Evolutionary conservation across 2,113 vertebrate species (phyloP).

Genomic region (Gila orcuttii): DNA sequence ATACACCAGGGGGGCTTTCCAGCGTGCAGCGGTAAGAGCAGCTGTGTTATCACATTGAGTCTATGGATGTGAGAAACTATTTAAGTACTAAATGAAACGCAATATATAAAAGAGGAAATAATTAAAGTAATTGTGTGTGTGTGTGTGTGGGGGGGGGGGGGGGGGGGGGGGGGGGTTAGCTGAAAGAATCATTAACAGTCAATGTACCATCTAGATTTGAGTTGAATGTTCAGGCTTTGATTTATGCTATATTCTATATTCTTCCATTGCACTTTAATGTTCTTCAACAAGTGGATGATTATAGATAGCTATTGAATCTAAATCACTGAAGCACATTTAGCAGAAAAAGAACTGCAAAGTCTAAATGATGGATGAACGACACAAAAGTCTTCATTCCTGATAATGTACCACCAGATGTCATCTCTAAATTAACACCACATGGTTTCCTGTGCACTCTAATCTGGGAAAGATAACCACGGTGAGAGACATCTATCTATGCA

Average conservation of each 20-base stretch:
- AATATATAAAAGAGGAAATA: background rate
- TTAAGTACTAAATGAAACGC: background rate
- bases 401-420: constrained; percentile 19
- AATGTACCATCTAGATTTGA: background rate
- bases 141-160: too few species aligned
- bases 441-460: background rate
- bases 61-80: background rate
- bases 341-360: background rate
- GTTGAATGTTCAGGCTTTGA: constrained; percentile 17
- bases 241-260: background rate
- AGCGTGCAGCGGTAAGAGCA: constrained; percentile 92
- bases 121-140: background rate
- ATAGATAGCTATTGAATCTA: background rate
- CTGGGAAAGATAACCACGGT: background rate
- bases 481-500: background rate
- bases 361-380: constrained; percentile 6
- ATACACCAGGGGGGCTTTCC: constrained; percentile 96
- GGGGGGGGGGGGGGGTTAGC: too few species aligned
- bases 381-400: constrained; percentile 9
- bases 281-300: background rate
- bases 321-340: background rate
- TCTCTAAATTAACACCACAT: constrained; percentile 3
- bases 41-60: constrained; percentile 17
- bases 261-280: background rate
- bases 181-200: background rate